Conservation (phyloP, 2,888 invertebrate genomes). For the Muschampia staudingeri region DNA sequence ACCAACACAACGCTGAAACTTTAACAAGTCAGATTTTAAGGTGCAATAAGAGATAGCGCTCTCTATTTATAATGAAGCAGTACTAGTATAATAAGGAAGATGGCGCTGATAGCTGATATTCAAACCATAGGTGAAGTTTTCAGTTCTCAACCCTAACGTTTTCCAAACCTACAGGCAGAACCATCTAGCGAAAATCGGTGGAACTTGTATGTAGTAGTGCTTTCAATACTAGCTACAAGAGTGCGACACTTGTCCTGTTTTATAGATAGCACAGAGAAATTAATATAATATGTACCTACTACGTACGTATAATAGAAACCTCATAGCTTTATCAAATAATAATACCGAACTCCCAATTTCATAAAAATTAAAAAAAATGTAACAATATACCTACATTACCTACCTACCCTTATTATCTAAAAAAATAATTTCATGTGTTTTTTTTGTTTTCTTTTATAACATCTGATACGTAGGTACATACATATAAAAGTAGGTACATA, state of each 20-base stretch:
- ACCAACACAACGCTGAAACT: neutral
- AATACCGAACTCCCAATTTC: neutral
- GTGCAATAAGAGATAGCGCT: neutral
- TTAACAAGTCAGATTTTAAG: neutral
- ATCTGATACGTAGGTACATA: too few relatives aligned
- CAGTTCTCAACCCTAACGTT: neutral
- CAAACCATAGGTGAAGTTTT: neutral
- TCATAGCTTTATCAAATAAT: neutral
- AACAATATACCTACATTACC: too few relatives aligned
- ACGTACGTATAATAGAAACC: neutral
- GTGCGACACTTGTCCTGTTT: neutral
- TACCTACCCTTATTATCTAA: too few relatives aligned
- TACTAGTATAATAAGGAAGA: neutral
- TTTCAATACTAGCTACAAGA: neutral
- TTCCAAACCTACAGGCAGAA: neutral
- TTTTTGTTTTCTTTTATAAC: too few relatives aligned
- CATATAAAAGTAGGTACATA: too few relatives aligned
- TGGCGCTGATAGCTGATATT: conserved; percentile 22
- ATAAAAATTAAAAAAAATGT: too few relatives aligned
- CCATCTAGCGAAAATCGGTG: neutral
- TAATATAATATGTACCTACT: neutral
- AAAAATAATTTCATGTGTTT: too few relatives aligned
- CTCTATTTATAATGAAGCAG: neutral
- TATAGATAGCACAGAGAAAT: too few relatives aligned
- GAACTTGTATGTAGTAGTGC: neutral